Conservation (phyloP, 2,888 invertebrate genomes). For the Rhagium mordax region DNA sequence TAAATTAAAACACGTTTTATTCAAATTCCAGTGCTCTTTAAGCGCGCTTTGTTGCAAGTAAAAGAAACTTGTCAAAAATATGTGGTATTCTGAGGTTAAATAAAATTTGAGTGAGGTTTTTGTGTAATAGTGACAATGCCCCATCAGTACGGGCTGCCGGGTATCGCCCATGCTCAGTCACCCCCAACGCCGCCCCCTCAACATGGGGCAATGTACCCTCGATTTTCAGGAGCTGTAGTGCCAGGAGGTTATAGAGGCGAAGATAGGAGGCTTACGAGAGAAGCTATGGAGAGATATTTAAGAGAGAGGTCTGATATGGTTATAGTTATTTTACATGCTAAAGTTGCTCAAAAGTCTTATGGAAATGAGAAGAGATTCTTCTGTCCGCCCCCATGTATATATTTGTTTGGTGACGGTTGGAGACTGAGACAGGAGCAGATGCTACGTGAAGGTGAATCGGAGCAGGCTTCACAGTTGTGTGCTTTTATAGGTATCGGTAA, state of each 20-base stretch:
- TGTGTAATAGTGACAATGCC: constrained; percentile 75
- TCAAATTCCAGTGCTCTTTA: background rate
- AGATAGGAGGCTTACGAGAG: constrained; percentile 88
- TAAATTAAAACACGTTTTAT: background rate
- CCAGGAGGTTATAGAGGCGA: constrained; percentile 80
- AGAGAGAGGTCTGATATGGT: constrained; percentile 96
- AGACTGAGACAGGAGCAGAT: constrained; percentile 94
- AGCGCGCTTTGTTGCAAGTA: background rate
- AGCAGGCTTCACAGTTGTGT: constrained; percentile 94
- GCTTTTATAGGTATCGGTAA: constrained; percentile 99
- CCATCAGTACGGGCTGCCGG: constrained; percentile 85
- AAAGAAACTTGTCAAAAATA: constrained; percentile 13
- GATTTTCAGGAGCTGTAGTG: constrained; percentile 79
- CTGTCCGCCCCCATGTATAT: constrained; percentile 99
- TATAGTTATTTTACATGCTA: constrained; percentile 97
- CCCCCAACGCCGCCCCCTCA: constrained; percentile 83
- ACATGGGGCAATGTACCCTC: constrained; percentile 74
- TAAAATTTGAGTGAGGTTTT: constrained; percentile 26
- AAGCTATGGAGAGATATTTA: constrained; percentile 97
- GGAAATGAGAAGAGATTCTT: constrained; percentile 99
- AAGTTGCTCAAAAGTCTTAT: constrained; percentile 99
- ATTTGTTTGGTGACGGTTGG: constrained; percentile 99
- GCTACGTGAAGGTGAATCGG: constrained; percentile 90
- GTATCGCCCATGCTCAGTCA: constrained; percentile 83
- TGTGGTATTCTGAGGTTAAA: constrained; percentile 25